A percentile compares a stretch with the other conserved stretches of the same genome.
phyloP scores from a whole-genome alignment of 1,140 invertebrate genomes.

The Pseudomyrmex gracilis region DNA sequence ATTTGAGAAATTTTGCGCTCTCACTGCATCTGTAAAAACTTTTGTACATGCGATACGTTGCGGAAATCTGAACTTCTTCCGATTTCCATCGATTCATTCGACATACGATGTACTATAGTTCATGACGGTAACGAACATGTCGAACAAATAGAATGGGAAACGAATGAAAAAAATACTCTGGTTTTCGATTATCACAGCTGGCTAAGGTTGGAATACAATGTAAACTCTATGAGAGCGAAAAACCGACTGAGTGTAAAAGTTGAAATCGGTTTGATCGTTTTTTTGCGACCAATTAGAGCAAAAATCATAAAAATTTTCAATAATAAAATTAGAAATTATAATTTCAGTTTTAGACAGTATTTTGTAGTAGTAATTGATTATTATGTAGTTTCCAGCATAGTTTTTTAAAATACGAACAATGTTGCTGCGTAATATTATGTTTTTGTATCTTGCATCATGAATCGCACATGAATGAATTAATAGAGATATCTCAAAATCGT shows the following conservation, averaged over 20 bases:
- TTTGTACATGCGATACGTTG: constrained; percentile 5
- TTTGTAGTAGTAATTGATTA: background rate
- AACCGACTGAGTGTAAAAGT: background rate
- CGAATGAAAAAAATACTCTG: constrained; percentile 6
- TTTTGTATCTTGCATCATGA: background rate
- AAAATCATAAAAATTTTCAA: background rate
- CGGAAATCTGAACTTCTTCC: constrained; percentile 11
- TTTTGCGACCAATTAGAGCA: background rate
- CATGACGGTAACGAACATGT: constrained; percentile 34
- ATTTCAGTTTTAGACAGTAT: background rate
- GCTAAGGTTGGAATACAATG: background rate
- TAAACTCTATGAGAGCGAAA: constrained; percentile 13
- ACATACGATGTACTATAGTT: constrained; percentile 14
- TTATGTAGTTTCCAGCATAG: background rate
- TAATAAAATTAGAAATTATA: background rate
- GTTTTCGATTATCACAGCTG: constrained; percentile 21
- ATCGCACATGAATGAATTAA: background rate
- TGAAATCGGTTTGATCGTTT: background rate
- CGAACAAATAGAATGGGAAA: constrained; percentile 29
- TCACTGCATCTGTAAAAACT: constrained; percentile 2
- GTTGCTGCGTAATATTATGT: background rate
- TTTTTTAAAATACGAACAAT: background rate
- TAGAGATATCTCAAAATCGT: background rate
- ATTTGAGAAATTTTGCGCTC: constrained; percentile 23
- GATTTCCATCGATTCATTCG: constrained; percentile 15